These are phyloP conservation scores for Molothrus aeneus DNA, from an alignment of 2,797 vertebrate species.

Conservation along the genomic window DNA sequence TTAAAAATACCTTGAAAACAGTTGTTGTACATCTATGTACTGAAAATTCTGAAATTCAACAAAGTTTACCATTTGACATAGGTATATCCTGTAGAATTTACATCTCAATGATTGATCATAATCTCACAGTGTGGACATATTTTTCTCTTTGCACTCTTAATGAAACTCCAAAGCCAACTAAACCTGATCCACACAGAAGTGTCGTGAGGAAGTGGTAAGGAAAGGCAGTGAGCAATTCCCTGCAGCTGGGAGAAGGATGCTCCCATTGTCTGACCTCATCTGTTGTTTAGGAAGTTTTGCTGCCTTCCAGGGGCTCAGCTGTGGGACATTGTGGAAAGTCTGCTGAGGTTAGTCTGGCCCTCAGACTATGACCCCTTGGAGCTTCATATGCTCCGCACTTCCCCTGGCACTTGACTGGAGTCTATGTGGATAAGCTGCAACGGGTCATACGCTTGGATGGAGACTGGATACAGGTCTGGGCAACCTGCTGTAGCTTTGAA, in stretches of 20 bases:
- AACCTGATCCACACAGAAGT: not conserved
- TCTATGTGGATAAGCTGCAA: not conserved
- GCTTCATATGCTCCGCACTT: not conserved
- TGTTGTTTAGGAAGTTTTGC: not conserved
- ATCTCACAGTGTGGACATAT: not conserved
- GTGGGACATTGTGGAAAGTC: not conserved
- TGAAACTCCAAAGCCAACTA: not conserved
- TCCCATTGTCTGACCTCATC: not conserved
- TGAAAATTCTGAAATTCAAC: not conserved
- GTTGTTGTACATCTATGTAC: not conserved
- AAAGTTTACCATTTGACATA: not conserved
- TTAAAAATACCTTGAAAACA: not conserved
- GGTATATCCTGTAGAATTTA: not conserved
- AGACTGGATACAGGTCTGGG: not conserved
- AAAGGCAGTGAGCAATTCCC: not conserved
- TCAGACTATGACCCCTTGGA: not conserved
- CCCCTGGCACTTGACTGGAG: not conserved
- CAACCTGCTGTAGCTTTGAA: not conserved
- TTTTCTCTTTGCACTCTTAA: not conserved
- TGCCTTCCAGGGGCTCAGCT: not conserved
- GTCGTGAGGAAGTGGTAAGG: not conserved
- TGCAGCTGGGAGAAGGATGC: not conserved
- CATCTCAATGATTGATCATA: not conserved
- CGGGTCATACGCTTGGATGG: not conserved
- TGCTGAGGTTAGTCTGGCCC: not conserved